Evolutionary conservation across 2,888 invertebrate species (phyloP), one percentile per base, ranked within the genome.

Genomic region (Acanthococcus lagerstroemiae): DNA sequence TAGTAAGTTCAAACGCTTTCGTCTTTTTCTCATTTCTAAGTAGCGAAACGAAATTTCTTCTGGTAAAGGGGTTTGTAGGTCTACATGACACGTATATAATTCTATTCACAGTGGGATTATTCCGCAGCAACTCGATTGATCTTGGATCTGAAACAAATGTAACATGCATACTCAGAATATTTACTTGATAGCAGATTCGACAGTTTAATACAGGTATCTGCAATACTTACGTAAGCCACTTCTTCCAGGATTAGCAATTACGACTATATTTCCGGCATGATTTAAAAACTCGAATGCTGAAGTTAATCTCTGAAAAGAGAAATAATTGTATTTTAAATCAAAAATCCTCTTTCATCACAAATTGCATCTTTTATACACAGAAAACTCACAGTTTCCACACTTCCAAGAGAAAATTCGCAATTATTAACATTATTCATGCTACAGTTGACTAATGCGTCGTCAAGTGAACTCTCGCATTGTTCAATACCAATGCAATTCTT

Each of bases 221-320:
- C n/a, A 25, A 26, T 67, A 82, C 87, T 84, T 79, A 90, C 90
- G 88, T 71, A 93, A 76, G n/a, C 99, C 99, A 63, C 92, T 90
- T 71, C 99, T 81, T 0, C 97, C 97, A 24, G 99, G 99, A 80
- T 99, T 97, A 0, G 97, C 87, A 45, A 99, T 82, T 1, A 95
- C 95, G 19, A 95, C 83, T 52, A 89, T 83, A 1, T 83, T 78
- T n/a, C 74, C 69, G 66, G 72, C 69, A 71, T 72, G 45, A 46
- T 72, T 68, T 27, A 74, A 67, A 3, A 71, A 70, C 4, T 65
- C 48, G 15, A 72, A 66, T 4, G 73, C 56, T 24, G 46, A 48
- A 7, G 69, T 70, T 17, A 74, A 67, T 66, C 71, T 71, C 74
- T 73, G 70, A 21, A 70, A 71, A 68, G 54, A 57, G 21, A 50